Conservation (phyloP, 2,113 vertebrate genomes). For the Hoplias malabaricus region DNA sequence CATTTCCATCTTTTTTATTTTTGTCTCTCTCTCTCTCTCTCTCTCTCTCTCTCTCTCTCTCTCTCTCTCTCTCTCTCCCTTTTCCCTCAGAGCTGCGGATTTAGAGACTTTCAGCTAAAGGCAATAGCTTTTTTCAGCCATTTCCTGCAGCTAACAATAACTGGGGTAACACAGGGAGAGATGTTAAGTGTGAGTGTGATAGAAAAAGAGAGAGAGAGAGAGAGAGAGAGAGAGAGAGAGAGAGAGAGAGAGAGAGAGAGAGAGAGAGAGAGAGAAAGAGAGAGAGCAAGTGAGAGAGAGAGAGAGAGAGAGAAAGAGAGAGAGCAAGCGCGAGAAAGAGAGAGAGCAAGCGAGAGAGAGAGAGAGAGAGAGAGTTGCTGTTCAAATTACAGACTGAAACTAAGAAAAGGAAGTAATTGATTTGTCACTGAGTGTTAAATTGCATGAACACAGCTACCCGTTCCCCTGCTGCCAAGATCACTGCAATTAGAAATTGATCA, state of each 20-base stretch:
- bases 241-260: not conserved
- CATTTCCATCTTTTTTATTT: not conserved
- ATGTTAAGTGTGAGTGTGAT: not conserved
- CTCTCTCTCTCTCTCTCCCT: too few species aligned
- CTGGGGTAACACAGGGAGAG: not conserved
- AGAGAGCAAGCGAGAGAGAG: too few species aligned
- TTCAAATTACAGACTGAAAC: slow-evolving; percentile 57
- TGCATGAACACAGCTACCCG: slow-evolving; percentile 47
- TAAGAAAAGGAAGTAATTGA: slow-evolving; percentile 23
- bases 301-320: not conserved
- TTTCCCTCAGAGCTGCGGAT: not conserved
- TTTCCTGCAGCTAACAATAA: not conserved
- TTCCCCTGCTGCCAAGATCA: not conserved
- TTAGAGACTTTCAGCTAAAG: not conserved
- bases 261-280: not conserved
- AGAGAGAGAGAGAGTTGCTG: not conserved
- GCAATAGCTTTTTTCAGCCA: not conserved
- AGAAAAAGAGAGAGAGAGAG: not conserved
- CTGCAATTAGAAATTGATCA: slow-evolving; percentile 20
- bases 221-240: not conserved
- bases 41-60: not conserved
- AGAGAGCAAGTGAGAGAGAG: not conserved
- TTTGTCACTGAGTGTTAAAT: slow-evolving; percentile 54
- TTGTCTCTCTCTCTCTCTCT: not conserved
- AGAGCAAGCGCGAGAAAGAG: too few species aligned